These are phyloP conservation scores for Bradypus variegatus DNA, from an alignment of 2,797 vertebrate genomes.

Conservation along the genomic window DNA sequence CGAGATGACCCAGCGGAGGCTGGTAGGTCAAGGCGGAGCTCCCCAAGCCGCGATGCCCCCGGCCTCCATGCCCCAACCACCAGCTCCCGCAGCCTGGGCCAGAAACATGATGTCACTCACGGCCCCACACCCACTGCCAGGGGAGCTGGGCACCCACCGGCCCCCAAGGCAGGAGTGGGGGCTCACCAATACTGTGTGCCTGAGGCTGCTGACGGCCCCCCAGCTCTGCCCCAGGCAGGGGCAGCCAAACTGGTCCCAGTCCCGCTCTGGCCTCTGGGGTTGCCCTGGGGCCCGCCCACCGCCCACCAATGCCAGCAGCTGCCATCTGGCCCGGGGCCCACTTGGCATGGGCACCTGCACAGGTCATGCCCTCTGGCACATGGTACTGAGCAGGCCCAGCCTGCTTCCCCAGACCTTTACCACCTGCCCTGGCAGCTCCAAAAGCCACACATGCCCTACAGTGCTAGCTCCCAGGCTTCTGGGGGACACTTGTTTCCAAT, in stretches of 20 bases:
- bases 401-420: neutral
- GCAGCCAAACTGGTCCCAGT: neutral
- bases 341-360: accelerated
- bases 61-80: neutral
- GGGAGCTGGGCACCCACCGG: neutral
- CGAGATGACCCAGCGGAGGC: neutral
- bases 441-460: accelerated
- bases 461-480: neutral
- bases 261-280: neutral
- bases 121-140: neutral
- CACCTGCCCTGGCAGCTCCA: neutral
- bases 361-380: accelerated
- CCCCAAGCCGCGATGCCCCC: neutral
- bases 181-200: neutral
- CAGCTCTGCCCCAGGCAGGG: neutral
- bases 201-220: neutral
- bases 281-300: accelerated
- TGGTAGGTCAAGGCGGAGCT: no score
- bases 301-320: accelerated
- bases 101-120: conserved; percentile 9
- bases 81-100: neutral
- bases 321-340: neutral
- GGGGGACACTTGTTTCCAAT: no score
- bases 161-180: conserved; percentile 9
- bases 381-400: accelerated